phyloP scores from a whole-genome alignment of 1,140 invertebrate genomes.

The Mycetomoellerius zeteki region DNA sequence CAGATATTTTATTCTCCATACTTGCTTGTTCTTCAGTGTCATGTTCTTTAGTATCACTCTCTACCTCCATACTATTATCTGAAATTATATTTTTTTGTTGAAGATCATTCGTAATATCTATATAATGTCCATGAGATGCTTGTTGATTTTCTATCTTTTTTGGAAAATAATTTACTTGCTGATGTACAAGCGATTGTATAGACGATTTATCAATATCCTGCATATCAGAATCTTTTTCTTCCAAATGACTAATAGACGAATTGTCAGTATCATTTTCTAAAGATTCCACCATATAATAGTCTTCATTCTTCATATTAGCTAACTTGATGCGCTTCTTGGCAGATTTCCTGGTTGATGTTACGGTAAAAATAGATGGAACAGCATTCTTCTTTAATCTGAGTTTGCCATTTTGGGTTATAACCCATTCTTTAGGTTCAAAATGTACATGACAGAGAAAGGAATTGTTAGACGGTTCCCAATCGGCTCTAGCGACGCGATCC shows the following conservation, averaged over 20 bases:
- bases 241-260: slow-evolving; percentile 54
- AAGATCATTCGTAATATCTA: slow-evolving; percentile 55
- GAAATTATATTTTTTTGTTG: slow-evolving; percentile 69
- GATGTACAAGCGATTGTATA: background rate
- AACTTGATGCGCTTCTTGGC: slow-evolving; percentile 79
- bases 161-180: slow-evolving; percentile 10
- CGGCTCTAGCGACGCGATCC: slow-evolving; percentile 82
- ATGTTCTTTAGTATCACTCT: slow-evolving; percentile 42
- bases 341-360: slow-evolving; percentile 82
- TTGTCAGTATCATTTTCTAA: slow-evolving; percentile 71
- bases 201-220: slow-evolving; percentile 42
- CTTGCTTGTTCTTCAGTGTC: slow-evolving; percentile 43
- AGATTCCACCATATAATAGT: slow-evolving; percentile 73
- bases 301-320: slow-evolving; percentile 59
- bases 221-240: slow-evolving; percentile 66
- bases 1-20: slow-evolving; percentile 13
- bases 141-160: slow-evolving; percentile 19
- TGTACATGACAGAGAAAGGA: slow-evolving; percentile 84
- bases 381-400: slow-evolving; percentile 83
- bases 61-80: slow-evolving; percentile 72
- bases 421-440: slow-evolving; percentile 82
- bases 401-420: slow-evolving; percentile 78
- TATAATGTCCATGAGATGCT: background rate
- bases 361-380: slow-evolving; percentile 82
- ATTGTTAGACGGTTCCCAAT: slow-evolving; percentile 85